Conservation (phyloP, 2,888 invertebrate species). For the Amphipyra berbera region DNA sequence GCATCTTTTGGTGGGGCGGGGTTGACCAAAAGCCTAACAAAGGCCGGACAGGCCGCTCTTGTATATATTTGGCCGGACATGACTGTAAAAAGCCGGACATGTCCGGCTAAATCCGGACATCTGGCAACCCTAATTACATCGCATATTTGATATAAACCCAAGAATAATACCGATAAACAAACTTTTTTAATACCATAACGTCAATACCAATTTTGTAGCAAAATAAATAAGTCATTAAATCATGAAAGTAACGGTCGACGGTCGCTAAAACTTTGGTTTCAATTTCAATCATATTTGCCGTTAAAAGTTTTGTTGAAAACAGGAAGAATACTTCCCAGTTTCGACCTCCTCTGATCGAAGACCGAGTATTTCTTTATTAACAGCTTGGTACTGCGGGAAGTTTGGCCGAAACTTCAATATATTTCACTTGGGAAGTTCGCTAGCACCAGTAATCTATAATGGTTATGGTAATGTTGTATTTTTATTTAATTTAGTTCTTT, state of each 20-base stretch:
- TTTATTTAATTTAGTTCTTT: slow-evolving; percentile 28
- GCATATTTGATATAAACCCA: neutral
- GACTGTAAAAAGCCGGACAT: no score
- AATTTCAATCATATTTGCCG: slow-evolving; percentile 57
- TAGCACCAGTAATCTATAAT: slow-evolving; percentile 46
- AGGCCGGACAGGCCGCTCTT: no score
- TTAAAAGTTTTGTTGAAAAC: slow-evolving; percentile 62
- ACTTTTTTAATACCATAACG: slow-evolving; percentile 32
- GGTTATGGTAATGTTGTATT: slow-evolving; percentile 52
- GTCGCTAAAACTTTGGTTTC: slow-evolving; percentile 44
- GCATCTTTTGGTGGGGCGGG: no score
- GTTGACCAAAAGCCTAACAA: no score
- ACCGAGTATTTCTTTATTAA: slow-evolving; percentile 55
- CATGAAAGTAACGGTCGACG: slow-evolving; percentile 31
- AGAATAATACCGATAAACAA: slow-evolving; percentile 1
- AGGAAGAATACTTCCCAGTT: slow-evolving; percentile 50
- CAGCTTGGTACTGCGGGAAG: slow-evolving; percentile 59
- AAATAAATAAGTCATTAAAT: slow-evolving; percentile 45
- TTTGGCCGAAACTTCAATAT: slow-evolving; percentile 57
- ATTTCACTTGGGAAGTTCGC: slow-evolving; percentile 58
- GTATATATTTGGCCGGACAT: no score
- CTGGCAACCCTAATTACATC: no score
- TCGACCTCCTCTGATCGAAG: slow-evolving; percentile 42
- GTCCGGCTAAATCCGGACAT: no score
- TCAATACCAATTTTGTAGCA: slow-evolving; percentile 19